These are phyloP conservation scores for Camptogramma bilineatum DNA, from an alignment of 2,888 invertebrate species.

Conservation along the genomic window DNA sequence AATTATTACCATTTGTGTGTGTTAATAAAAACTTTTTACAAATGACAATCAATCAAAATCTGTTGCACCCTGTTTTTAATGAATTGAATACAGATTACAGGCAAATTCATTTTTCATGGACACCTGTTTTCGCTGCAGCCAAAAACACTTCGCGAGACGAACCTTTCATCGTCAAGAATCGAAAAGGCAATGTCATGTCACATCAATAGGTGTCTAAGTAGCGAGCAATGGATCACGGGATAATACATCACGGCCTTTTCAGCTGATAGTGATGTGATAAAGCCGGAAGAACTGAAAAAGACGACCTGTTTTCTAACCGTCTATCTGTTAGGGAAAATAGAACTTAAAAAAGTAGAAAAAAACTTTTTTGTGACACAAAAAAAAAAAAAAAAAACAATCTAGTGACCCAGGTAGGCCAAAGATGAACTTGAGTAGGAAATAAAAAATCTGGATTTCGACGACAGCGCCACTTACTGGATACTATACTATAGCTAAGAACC, in stretches of 20 bases:
- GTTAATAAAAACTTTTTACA: too few relatives aligned
- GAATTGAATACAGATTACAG: background rate
- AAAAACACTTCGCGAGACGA: slow-evolving; percentile 23
- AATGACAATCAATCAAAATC: background rate
- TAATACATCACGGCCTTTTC: slow-evolving; percentile 64
- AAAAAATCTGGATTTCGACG: too few relatives aligned
- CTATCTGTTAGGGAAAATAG: background rate
- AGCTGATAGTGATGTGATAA: slow-evolving; percentile 13
- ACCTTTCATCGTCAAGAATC: slow-evolving; percentile 44
- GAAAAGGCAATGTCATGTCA: slow-evolving; percentile 65
- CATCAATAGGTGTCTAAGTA: slow-evolving; percentile 65
- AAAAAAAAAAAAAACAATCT: too few relatives aligned
- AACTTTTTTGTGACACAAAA: too few relatives aligned
- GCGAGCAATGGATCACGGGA: slow-evolving; percentile 50
- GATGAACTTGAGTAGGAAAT: too few relatives aligned
- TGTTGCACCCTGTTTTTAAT: background rate
- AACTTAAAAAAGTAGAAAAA: too few relatives aligned
- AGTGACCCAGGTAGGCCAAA: too few relatives aligned
- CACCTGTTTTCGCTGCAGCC: slow-evolving; percentile 28
- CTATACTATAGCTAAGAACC: too few relatives aligned
- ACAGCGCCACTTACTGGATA: too few relatives aligned
- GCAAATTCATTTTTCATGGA: slow-evolving; percentile 26
- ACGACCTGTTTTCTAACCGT: slow-evolving; percentile 24
- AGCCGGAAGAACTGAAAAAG: slow-evolving; percentile 17
- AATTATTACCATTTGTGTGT: too few relatives aligned